Percentiles rank a stretch among this genome's conserved stretches.
Conservation (phyloP, 2,888 invertebrate species). For the Achlya flavicornis region DNA sequence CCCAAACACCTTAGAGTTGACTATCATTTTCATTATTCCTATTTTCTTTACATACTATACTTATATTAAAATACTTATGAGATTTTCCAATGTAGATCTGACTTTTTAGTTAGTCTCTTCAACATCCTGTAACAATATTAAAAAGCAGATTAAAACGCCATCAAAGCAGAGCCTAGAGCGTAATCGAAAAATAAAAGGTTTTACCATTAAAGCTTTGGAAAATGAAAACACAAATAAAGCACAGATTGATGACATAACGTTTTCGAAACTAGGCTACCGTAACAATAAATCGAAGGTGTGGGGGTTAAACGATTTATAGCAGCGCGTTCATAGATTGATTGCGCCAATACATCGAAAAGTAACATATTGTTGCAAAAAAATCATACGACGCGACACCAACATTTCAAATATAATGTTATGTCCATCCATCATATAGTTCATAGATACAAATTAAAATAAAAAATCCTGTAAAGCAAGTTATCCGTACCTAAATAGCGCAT, state of each 20-base stretch:
- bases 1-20: background rate
- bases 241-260: conserved; percentile 6
- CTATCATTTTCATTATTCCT: background rate
- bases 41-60: background rate
- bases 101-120: conserved; percentile 62
- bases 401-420: background rate
- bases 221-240: conserved; percentile 7
- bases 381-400: background rate
- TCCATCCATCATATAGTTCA: too few species aligned
- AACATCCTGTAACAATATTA: conserved; percentile 54
- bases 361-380: background rate
- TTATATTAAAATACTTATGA: background rate
- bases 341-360: background rate
- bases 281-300: conserved; percentile 7
- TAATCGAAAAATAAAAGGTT: background rate
- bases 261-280: conserved; percentile 6
- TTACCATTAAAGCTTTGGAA: background rate
- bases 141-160: background rate
- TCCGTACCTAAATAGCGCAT: too few species aligned
- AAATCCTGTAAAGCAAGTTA: too few species aligned
- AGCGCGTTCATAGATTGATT: conserved; percentile 5
- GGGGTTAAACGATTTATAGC: conserved; percentile 2
- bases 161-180: background rate
- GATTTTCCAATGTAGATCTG: background rate
- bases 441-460: too few species aligned